Conservation (phyloP, 2,797 vertebrate species). For the Coreius guichenoti region DNA sequence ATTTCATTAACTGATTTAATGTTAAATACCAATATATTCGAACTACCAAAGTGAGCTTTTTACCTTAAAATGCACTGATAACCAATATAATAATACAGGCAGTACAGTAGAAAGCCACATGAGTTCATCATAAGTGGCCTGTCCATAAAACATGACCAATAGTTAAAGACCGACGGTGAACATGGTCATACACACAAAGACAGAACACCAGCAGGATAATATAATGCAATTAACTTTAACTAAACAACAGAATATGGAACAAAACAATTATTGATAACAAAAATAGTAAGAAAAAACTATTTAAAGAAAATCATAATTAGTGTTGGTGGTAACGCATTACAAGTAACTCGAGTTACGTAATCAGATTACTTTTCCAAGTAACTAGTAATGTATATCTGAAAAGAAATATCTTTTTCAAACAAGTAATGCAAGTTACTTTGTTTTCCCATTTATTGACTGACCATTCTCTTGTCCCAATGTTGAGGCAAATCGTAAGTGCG, state of each 20-base stretch:
- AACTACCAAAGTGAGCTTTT: neutral
- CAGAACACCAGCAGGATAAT: neutral
- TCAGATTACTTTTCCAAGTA: too few relatives aligned
- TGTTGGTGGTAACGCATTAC: too few relatives aligned
- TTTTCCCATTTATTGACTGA: too few relatives aligned
- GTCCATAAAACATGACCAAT: neutral
- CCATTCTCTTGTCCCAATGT: too few relatives aligned
- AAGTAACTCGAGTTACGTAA: too few relatives aligned
- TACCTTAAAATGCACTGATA: neutral
- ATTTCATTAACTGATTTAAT: neutral
- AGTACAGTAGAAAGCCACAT: neutral
- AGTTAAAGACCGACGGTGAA: neutral
- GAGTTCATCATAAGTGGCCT: neutral
- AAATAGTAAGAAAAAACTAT: neutral
- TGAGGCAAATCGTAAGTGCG: too few relatives aligned
- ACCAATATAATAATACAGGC: neutral
- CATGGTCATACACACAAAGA: neutral
- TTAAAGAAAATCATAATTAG: neutral
- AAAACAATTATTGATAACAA: neutral
- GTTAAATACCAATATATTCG: neutral
- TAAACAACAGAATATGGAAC: neutral
- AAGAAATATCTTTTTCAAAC: too few relatives aligned
- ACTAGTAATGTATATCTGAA: too few relatives aligned
- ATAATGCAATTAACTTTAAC: neutral
- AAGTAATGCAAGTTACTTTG: too few relatives aligned